Evolutionary conservation across 2,888 invertebrate species (phyloP), one percentile per base, ranked within the genome.

Genomic region (Trachelus tabidus): DNA sequence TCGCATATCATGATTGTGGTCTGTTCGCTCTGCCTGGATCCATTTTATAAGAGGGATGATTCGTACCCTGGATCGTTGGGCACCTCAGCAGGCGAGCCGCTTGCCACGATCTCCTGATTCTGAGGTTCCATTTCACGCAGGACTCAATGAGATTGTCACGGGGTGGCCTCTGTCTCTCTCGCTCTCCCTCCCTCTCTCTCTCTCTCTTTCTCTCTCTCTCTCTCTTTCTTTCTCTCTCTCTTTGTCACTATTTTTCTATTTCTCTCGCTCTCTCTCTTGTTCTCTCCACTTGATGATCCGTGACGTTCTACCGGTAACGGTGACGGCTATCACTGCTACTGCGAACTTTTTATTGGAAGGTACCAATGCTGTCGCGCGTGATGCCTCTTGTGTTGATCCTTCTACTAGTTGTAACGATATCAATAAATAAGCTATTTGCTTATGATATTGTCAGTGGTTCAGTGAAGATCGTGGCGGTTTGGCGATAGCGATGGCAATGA

Each of bases 51-150:
- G 15, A 40, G 40, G 40, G 40, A 40, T 40, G 40, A 40, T 40
- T 40, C 40, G 92, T 95, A 97, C 97, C 97, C 97, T 92, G 97
- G 97, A 93, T 97, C 98, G 94, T 98, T 98, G 93, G 97, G 96
- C 93, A 97, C 97, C 94, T 97, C 97, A 85, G 97, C 96, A 91
- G 97, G 96, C 92, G 96, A 96, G 92, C 95, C 95, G 92, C 95
- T 95, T 86, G 93, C 93, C 88, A 94, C 94, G 92, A 95, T 94
- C 92, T 96, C 96, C 93, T 96, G 96, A 91, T 92, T 95, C 92
- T 95, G 96, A 92, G 95, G 93, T 93, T 96, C 96, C 96, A 96
- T 96, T 88, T 78, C 83, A 79, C 81, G 85, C 81, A 85, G 81
- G 81, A 76, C 80, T 86, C 71, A 33, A 69, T 33, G 30, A 30